Conservation (phyloP, 2,888 invertebrate species). For the Mycalesis mineus region DNA sequence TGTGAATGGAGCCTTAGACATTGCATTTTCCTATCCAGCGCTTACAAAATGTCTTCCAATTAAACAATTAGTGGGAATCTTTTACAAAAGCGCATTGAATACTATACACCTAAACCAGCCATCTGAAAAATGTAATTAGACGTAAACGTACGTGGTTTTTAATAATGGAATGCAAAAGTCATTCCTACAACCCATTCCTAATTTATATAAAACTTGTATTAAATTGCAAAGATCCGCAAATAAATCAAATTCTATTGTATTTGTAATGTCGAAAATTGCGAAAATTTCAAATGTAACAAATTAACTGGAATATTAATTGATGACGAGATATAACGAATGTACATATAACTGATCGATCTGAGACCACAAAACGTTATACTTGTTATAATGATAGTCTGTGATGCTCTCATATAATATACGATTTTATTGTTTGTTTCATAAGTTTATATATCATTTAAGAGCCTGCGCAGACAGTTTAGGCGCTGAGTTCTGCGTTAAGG, state of each 20-base stretch:
- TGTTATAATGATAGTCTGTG: slow-evolving; percentile 20
- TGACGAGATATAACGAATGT: neutral
- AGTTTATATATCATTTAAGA: no score
- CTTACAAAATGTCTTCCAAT: slow-evolving; percentile 1
- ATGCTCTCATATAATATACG: slow-evolving; percentile 3
- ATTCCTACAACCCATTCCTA: no score
- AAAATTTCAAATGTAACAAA: neutral
- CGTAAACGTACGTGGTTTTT: no score
- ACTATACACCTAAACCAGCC: neutral
- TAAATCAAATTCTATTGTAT: neutral
- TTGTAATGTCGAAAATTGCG: neutral
- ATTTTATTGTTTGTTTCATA: neutral
- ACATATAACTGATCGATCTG: neutral
- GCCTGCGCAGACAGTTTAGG: no score
- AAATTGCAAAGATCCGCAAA: no score
- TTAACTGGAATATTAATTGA: slow-evolving; percentile 3
- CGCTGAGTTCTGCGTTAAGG: no score
- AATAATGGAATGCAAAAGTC: no score
- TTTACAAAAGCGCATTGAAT: neutral
- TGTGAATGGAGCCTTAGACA: no score
- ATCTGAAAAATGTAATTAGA: no score
- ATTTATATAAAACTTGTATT: no score
- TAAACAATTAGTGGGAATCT: neutral
- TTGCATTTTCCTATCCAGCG: neutral
- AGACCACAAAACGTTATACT: slow-evolving; percentile 23